phyloP scores from a whole-genome alignment of 2,797 vertebrate genomes.

The Hemitrygon akajei region DNA sequence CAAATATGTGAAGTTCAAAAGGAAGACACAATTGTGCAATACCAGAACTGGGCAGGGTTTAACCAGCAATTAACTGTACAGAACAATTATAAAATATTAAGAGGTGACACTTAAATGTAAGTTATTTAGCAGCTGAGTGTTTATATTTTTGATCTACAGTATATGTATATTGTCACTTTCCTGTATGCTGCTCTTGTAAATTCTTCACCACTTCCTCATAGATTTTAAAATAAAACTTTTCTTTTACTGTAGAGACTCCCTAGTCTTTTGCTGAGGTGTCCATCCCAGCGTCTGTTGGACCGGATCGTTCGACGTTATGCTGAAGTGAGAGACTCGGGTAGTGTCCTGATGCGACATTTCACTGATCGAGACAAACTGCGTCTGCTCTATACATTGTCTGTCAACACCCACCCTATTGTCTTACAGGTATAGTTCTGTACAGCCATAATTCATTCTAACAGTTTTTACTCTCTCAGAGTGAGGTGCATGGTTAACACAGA shows the following conservation, averaged over 20 bases:
- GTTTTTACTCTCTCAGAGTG: neutral
- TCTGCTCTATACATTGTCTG: conserved; percentile 70
- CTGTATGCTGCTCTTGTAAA: neutral
- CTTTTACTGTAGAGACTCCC: conserved; percentile 55
- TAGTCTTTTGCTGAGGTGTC: conserved; percentile 66
- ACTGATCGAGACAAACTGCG: conserved; percentile 64
- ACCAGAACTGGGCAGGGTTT: neutral
- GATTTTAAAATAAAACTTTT: conserved; percentile 5
- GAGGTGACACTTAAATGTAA: neutral
- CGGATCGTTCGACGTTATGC: conserved; percentile 69
- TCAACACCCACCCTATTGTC: conserved; percentile 68
- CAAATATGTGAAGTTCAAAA: too few species aligned
- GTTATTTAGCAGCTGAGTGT: neutral
- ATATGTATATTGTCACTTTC: neutral
- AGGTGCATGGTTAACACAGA: too few species aligned
- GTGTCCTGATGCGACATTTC: conserved; percentile 74
- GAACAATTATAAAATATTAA: neutral
- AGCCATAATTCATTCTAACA: neutral
- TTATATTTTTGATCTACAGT: neutral
- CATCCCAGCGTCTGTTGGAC: conserved; percentile 69
- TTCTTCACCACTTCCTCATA: conserved; percentile 39
- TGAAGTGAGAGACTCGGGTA: conserved; percentile 68
- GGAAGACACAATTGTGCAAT: neutral
- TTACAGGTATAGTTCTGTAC: conserved; percentile 57
- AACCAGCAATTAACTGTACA: neutral